Base-by-base conservation (phyloP, 2,797 vertebrate genomes). In the Spea hammondii region DNA sequence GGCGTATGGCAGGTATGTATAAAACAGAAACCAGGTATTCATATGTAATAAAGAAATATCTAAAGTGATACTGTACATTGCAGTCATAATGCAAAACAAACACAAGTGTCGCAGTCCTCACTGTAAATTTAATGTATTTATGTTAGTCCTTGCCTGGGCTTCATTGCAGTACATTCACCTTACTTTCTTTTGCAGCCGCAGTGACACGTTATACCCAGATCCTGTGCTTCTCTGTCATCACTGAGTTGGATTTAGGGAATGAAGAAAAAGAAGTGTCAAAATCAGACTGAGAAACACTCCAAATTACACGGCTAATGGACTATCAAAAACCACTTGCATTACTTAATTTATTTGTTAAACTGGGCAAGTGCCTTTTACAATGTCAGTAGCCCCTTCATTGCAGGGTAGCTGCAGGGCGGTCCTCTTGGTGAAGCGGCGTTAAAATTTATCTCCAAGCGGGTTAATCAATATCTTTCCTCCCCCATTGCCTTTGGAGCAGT, bases 141-240 rank as follows among this genome's bases (percentile, higher is more conserved):
- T 32, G 32, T 32, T 32, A 32, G 32, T 32, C 32, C 1, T 32
- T 32, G 32, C 32, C 32, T 2, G 32, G 32, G 32, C 2, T 32
- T 3, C 32, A 32, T 32, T 3, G 32, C 32, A 32, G 32, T 32
- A 32, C 32, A 32, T 32, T 2, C n/a, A 48, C 9, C 59, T 11
- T 66, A n/a, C 14, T 77, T 70, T 85, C 72, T 84, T 85, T 66
- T 81, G 49, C 81, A 97, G 96, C 93, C 6, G 89, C 90, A 1
- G 84, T 79, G 0, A 95, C 94, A 1, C 0, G 88, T 46, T 74
- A 95, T 65, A 91, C 96, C 80, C 96, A 97, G 89, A 90, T 95
- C 65, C 85, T 95, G 47, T 95, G 95, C 86, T 92, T 73, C 86
- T 95, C 93, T 1, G 95, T 97, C 60, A 79, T 95, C 85, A 94